phyloP scores from a whole-genome alignment of 2,797 vertebrate genomes.

The Tangara arthus region DNA sequence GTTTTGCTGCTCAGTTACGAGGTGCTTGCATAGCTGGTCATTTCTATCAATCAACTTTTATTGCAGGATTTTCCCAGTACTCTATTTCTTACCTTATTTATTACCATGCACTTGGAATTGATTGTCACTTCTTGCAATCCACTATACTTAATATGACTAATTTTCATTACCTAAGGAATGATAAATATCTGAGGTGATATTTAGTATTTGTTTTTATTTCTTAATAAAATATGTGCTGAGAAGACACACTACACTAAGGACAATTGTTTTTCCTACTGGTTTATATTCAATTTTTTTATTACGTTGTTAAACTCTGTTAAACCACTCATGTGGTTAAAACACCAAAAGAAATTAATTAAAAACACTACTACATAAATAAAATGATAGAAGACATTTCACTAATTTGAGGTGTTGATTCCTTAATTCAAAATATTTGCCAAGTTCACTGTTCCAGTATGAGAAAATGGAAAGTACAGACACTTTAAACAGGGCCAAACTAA shows the following conservation, averaged over 20 bases:
- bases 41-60: background rate
- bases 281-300: background rate
- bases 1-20: background rate
- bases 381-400: background rate
- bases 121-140: background rate
- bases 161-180: background rate
- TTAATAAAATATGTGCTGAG: conserved; percentile 19
- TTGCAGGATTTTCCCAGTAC: background rate
- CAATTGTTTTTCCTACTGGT: conserved; percentile 28
- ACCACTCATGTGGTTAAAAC: background rate
- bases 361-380: background rate
- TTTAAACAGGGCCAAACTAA: background rate
- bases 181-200: background rate
- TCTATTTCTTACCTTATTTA: background rate
- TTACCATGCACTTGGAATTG: background rate
- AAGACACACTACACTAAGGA: background rate
- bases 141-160: background rate
- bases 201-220: conserved; percentile 11
- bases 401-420: background rate
- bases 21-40: background rate
- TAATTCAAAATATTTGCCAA: background rate
- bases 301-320: background rate
- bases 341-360: background rate
- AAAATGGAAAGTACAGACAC: background rate
- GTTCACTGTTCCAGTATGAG: background rate